A percentile compares a stretch with the other conserved stretches of the same genome.
Evolutionary conservation across 64 coral and sea anemone species (phyloP).

Genomic region (Hydrozoanthus tunicans): DNA sequence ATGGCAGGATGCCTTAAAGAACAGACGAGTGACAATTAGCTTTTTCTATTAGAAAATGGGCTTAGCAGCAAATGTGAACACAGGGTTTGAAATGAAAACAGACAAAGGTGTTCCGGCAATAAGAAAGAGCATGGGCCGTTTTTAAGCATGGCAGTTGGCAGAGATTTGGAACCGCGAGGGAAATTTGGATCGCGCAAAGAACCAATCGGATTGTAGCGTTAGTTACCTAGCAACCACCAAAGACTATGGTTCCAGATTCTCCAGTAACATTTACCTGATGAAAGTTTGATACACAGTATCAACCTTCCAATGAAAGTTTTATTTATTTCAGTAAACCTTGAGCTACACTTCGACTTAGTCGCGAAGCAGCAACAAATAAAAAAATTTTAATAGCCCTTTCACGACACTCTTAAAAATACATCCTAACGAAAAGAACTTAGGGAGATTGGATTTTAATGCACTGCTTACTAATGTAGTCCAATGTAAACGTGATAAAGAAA

Average conservation of each 20-base stretch:
- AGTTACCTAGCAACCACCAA: not conserved
- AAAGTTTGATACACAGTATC: not conserved
- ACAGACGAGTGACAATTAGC: conserved; percentile 35
- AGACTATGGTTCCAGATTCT: not conserved
- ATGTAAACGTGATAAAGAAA: no score
- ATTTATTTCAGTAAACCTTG: not conserved
- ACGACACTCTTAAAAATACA: no score
- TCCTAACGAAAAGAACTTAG: no score
- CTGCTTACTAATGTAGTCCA: no score
- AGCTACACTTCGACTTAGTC: not conserved
- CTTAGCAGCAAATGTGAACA: not conserved
- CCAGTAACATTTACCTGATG: not conserved
- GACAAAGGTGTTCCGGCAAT: not conserved
- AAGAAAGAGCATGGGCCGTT: no score
- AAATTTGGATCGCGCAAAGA: not conserved
- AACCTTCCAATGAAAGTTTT: not conserved
- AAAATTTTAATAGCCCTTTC: no score
- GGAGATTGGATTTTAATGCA: no score
- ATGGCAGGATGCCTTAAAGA: conserved; percentile 82
- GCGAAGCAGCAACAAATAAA: no score
- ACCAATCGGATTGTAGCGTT: not conserved
- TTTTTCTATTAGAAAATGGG: not conserved
- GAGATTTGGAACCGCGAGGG: not conserved
- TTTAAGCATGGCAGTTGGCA: no score
- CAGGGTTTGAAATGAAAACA: not conserved